Base-by-base conservation (phyloP, 2,113 vertebrate species). In the Fulmarus glacialis region DNA sequence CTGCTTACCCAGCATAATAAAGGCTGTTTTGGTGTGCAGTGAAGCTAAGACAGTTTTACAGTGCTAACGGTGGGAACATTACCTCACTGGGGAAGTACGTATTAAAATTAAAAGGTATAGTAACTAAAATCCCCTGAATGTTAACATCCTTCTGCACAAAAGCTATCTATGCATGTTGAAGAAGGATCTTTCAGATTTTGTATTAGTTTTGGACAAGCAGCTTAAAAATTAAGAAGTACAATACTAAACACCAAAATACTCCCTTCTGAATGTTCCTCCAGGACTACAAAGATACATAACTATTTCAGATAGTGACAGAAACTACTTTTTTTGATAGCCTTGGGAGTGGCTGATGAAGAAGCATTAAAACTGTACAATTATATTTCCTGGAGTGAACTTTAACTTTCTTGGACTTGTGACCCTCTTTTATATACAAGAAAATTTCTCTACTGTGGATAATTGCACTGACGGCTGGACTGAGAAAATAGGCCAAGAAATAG, bases 361-460 rank as follows among this genome's bases (percentile, higher is more conserved):
- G 20, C 72, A 82, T 90, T 96, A 88, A 97, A 98, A 83, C 11
- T 34, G 93, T 93, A 87, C 30, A 91, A 29, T 85, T 96, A 24
- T 78, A 82, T 97, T 97, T 83, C 38, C 86, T 53, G 36, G 36
- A 79, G 36, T 92, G 47, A 95, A 89, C 40, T 79, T 97, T 63
- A 95, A 59, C 9, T 95, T 92, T 80, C 73, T 90, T 95, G 95
- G 95, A 93, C 77, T 96, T 93, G 47, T 97, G 91, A 84, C 90
- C 22, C 20, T 97, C 22, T 94, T 62, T 87, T 92, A 15, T 32
- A 78, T 59, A 87, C 59, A 19, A 84, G 75, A 97, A 96, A 83
- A 93, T 86, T 90, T 80, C 56, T 94, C 42, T 92, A 97, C 97
- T 93, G 42, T 95, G 42, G 52, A 74, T 97, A 97, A 97, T 97